phyloP scores from a whole-genome alignment of 53 echinoderm and acorn worm genomes.

The Luidia sarsii region DNA sequence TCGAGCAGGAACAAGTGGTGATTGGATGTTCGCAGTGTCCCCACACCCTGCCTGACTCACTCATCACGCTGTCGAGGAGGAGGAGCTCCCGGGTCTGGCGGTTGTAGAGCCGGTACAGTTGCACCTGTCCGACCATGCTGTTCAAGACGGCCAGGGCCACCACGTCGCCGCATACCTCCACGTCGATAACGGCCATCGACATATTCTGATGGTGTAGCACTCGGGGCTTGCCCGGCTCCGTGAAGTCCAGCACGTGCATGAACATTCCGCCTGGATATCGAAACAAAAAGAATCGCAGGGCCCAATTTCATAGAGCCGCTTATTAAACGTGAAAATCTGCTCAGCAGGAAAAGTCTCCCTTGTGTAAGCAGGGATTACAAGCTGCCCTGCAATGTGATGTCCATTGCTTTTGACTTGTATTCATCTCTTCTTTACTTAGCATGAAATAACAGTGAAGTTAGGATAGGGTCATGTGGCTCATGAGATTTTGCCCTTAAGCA shows the following conservation, averaged over 20 bases:
- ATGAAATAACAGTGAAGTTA: too few species aligned
- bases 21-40: background rate
- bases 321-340: too few species aligned
- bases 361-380: too few species aligned
- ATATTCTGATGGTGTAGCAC: constrained; percentile 40
- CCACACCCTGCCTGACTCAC: background rate
- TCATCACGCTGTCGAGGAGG: background rate
- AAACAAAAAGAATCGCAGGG: too few species aligned
- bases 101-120: constrained; percentile 31
- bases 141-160: constrained; percentile 62
- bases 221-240: constrained; percentile 5
- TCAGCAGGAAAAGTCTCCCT: too few species aligned
- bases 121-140: constrained; percentile 52
- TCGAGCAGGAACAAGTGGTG: background rate
- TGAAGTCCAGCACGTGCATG: constrained; percentile 68
- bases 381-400: too few species aligned
- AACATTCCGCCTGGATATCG: constrained; percentile 55
- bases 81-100: background rate
- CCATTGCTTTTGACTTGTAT: too few species aligned
- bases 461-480: too few species aligned
- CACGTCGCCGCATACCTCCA: constrained; percentile 67
- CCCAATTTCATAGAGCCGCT: too few species aligned
- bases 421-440: too few species aligned
- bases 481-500: too few species aligned
- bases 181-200: constrained; percentile 61